Evolutionary conservation across 2,888 invertebrate species (phyloP).

Genomic region (Xanthia togata): DNA sequence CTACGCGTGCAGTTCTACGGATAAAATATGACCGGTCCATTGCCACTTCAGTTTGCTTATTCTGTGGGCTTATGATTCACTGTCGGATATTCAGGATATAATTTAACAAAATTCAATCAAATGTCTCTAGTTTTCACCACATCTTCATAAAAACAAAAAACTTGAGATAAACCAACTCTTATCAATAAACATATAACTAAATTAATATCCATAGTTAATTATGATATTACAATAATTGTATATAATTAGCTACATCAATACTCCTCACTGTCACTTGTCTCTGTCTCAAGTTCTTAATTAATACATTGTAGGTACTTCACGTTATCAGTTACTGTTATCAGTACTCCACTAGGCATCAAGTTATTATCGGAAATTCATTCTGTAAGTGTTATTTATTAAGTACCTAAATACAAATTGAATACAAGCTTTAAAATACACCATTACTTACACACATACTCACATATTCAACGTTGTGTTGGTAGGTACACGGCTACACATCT

Average conservation of each 20-base stretch:
- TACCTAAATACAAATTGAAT: conserved; percentile 27
- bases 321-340: conserved; percentile 36
- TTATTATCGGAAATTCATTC: conserved; percentile 29
- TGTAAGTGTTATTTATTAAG: conserved; percentile 14
- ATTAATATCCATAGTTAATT: conserved; percentile 32
- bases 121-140: neutral
- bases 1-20: no score
- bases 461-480: neutral
- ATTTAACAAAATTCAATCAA: neutral
- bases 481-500: no score
- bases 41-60: neutral
- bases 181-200: conserved; percentile 38
- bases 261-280: conserved; percentile 43
- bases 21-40: neutral
- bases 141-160: conserved; percentile 5
- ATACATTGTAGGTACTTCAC: conserved; percentile 43
- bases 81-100: no score
- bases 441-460: neutral
- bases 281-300: conserved; percentile 26
- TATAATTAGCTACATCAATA: conserved; percentile 50
- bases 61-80: neutral
- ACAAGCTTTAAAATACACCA: conserved; percentile 28
- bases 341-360: conserved; percentile 16
- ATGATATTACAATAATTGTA: conserved; percentile 46
- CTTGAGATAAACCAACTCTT: conserved; percentile 19